Conservation (phyloP, 2,888 invertebrate species). For the Latrodectus hesperus region DNA sequence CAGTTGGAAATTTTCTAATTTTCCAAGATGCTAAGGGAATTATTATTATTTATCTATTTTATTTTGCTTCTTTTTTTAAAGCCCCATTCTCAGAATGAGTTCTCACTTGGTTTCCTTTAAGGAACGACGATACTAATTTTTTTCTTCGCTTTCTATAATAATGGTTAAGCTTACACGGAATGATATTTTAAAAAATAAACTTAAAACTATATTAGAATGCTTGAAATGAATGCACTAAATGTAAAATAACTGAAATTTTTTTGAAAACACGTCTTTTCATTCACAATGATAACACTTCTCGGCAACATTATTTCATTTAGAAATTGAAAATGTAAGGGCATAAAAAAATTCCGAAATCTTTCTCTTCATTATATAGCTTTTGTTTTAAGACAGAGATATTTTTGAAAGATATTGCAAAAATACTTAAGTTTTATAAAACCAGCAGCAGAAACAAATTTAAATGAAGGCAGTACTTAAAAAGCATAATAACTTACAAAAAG, state of each 20-base stretch:
- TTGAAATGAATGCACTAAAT: slow-evolving; percentile 17
- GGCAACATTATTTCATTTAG: no score
- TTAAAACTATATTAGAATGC: slow-evolving; percentile 37
- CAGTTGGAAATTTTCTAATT: slow-evolving; percentile 68
- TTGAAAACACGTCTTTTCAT: not conserved
- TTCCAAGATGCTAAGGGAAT: slow-evolving; percentile 45
- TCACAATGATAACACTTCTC: no score
- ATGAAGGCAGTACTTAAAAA: no score
- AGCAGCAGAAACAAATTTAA: no score
- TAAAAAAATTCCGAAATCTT: no score
- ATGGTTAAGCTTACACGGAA: slow-evolving; percentile 33
- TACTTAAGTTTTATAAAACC: no score
- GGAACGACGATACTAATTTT: slow-evolving; percentile 48
- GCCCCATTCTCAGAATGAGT: slow-evolving; percentile 30
- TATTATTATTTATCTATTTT: not conserved
- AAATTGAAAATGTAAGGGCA: no score
- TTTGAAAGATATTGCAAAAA: no score
- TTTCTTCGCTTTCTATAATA: not conserved
- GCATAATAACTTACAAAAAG: no score
- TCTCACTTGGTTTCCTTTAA: slow-evolving; percentile 54
- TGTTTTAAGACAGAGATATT: no score
- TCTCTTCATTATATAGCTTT: no score
- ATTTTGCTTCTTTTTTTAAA: slow-evolving; percentile 14
- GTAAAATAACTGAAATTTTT: not conserved
- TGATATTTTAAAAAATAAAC: slow-evolving; percentile 20